Evolutionary conservation across 2,113 vertebrate species (phyloP).

Genomic region (Pterophyllum scalare): DNA sequence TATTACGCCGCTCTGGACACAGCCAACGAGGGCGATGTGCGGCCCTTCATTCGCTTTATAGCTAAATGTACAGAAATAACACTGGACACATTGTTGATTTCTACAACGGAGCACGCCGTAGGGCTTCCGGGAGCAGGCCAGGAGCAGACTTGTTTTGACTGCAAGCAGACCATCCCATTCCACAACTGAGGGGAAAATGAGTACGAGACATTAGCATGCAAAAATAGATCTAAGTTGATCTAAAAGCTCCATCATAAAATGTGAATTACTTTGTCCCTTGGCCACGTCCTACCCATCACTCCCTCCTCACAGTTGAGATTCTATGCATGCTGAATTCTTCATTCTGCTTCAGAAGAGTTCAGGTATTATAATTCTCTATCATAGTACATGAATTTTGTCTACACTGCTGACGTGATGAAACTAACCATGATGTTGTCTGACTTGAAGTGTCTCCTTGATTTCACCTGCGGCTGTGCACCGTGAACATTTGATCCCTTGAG

Average conservation of each 20-base stretch:
- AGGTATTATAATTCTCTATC: not conserved
- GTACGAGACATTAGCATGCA: not conserved
- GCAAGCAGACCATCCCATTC: slow-evolving; percentile 87
- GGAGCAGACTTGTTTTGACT: slow-evolving; percentile 70
- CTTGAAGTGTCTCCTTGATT: not conserved
- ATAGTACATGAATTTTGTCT: not conserved
- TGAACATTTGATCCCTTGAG: slow-evolving; percentile 18
- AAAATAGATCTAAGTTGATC: not conserved
- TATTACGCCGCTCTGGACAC: slow-evolving; percentile 91
- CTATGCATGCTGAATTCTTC: not conserved
- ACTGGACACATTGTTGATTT: slow-evolving; percentile 92
- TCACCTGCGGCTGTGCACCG: not conserved
- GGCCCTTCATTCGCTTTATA: slow-evolving; percentile 97
- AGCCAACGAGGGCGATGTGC: slow-evolving; percentile 94
- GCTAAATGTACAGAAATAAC: slow-evolving; percentile 95
- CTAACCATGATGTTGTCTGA: not conserved
- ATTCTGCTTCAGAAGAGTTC: not conserved
- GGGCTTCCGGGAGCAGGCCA: slow-evolving; percentile 87
- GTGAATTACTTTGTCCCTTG: not conserved
- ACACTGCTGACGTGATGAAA: not conserved
- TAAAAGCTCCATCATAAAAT: not conserved
- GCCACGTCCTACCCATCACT: not conserved
- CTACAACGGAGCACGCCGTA: slow-evolving; percentile 90
- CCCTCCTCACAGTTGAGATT: not conserved
- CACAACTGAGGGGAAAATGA: slow-evolving; percentile 77